Evolutionary conservation across 1,140 invertebrate genomes (phyloP).

Genomic region (Drosophila insularis): DNA sequence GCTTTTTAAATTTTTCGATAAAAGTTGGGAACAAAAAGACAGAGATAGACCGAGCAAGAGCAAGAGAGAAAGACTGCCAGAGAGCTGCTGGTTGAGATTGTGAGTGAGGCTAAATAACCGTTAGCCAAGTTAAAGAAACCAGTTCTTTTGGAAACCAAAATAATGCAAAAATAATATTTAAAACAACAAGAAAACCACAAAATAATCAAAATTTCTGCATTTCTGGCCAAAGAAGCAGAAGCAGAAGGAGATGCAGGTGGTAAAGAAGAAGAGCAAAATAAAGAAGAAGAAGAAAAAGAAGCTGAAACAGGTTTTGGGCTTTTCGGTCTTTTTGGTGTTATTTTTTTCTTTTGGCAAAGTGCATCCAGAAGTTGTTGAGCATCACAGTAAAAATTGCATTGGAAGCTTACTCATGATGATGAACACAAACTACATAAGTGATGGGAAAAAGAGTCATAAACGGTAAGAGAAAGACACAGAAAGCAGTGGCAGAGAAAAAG

Average conservation of each 20-base stretch:
- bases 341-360: constrained; percentile 25
- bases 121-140: constrained; percentile 53
- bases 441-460: neutral
- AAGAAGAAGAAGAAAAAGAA: constrained; percentile 4
- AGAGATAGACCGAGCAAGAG: neutral
- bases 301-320: constrained; percentile 41
- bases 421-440: too few species aligned
- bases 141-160: constrained; percentile 45
- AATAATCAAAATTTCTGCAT: constrained; percentile 14
- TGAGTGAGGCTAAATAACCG: constrained; percentile 29
- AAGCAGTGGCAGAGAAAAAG: constrained; percentile 4
- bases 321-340: constrained; percentile 31
- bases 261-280: constrained; percentile 2
- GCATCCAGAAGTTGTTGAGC: constrained; percentile 34
- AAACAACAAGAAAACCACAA: neutral
- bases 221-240: constrained; percentile 19
- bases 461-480: constrained; percentile 20
- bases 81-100: neutral
- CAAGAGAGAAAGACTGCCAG: neutral
- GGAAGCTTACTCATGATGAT: neutral
- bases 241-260: constrained; percentile 8
- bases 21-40: constrained; percentile 59
- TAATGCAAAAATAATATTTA: constrained; percentile 24
- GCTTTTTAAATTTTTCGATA: constrained; percentile 67
- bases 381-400: constrained; percentile 10